Evolutionary conservation across 1,140 invertebrate genomes (phyloP).

Genomic region (Tetramorium simillimum): DNA sequence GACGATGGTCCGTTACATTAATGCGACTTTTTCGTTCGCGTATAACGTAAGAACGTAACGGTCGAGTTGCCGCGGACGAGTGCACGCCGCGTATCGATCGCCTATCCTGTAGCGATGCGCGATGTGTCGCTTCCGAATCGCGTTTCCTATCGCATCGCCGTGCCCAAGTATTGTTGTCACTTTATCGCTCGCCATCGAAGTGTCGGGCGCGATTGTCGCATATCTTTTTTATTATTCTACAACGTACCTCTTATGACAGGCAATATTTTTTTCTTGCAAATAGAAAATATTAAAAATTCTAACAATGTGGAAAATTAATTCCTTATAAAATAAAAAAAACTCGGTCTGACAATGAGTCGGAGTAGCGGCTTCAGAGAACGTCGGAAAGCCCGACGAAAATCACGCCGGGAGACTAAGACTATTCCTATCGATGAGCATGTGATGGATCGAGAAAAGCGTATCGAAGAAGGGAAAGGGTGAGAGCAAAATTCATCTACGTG

Average conservation of each 20-base stretch:
- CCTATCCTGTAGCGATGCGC: slow-evolving; percentile 48
- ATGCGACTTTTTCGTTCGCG: slow-evolving; percentile 80
- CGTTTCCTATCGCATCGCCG: slow-evolving; percentile 1
- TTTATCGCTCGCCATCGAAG: not conserved
- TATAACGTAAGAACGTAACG: slow-evolving; percentile 81
- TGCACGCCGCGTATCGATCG: slow-evolving; percentile 74
- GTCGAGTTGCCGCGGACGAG: slow-evolving; percentile 78
- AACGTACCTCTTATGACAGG: not conserved
- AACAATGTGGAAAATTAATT: not conserved
- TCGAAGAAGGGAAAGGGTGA: slow-evolving; percentile 6
- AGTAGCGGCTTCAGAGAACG: not conserved
- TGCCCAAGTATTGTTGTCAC: slow-evolving; percentile 61
- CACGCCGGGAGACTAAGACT: not conserved
- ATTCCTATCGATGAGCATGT: not conserved
- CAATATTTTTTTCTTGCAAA: not conserved
- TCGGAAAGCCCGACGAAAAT: not conserved
- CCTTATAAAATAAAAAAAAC: not conserved
- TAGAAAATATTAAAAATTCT: not conserved
- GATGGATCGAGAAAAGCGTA: not conserved
- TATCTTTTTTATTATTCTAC: not conserved
- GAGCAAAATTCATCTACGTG: slow-evolving; percentile 5
- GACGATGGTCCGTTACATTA: slow-evolving; percentile 83
- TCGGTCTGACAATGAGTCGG: not conserved
- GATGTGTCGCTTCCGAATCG: slow-evolving; percentile 54
- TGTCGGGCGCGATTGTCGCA: not conserved